A percentile compares a stretch with the other conserved stretches of the same genome.
phyloP scores from a whole-genome alignment of 2,797 vertebrate genomes.

The Myotis daubentonii region DNA sequence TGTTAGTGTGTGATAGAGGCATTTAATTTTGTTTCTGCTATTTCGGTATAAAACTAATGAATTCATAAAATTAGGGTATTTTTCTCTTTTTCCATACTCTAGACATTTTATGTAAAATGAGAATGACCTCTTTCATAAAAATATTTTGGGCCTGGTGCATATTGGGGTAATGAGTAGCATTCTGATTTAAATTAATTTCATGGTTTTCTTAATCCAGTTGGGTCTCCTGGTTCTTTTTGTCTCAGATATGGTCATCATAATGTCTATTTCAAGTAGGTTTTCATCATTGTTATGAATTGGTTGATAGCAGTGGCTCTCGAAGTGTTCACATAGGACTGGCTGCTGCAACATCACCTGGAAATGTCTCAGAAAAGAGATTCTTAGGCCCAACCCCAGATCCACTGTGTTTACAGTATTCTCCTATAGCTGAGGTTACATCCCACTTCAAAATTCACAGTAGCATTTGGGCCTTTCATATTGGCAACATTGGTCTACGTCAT shows the following conservation, averaged over 20 bases:
- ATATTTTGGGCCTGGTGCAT: neutral
- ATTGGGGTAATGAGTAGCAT: neutral
- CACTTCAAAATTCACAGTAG: neutral
- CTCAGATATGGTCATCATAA: neutral
- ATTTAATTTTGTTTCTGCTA: neutral
- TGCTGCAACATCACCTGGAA: neutral
- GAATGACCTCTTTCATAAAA: neutral
- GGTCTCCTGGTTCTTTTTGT: neutral
- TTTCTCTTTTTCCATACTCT: neutral
- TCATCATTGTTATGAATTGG: neutral
- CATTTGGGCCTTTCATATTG: neutral
- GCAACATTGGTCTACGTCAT: neutral
- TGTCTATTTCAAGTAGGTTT: neutral
- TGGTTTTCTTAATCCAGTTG: neutral
- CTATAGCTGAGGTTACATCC: neutral
- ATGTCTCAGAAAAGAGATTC: neutral
- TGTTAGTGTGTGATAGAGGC: neutral
- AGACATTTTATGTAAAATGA: neutral
- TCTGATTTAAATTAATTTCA: slow-evolving; percentile 38
- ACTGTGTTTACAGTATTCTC: neutral
- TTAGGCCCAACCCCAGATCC: neutral
- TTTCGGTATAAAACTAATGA: neutral
- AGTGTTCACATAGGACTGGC: neutral
- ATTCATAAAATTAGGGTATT: neutral
- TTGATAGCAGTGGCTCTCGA: neutral